These are phyloP conservation scores for Drosophila asahinai DNA, from an alignment of 1,140 invertebrate genomes.

Conservation along the genomic window DNA sequence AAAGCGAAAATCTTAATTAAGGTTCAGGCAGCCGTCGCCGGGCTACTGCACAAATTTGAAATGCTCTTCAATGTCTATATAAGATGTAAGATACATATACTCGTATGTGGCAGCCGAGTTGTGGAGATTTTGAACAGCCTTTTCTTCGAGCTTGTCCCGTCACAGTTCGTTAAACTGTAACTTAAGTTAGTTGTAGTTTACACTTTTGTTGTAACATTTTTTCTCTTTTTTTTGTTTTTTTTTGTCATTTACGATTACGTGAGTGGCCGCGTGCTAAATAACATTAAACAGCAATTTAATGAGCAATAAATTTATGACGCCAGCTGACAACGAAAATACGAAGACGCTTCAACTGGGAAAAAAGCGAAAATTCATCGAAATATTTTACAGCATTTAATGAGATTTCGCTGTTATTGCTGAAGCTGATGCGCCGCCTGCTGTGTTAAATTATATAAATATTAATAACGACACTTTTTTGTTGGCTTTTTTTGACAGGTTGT, in stretches of 20 bases:
- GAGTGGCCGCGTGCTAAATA: constrained; percentile 61
- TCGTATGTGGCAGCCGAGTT: constrained; percentile 25
- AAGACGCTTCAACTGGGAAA: not conserved
- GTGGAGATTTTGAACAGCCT: constrained; percentile 17
- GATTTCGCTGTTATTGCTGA: constrained; percentile 30
- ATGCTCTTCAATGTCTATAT: constrained; percentile 60
- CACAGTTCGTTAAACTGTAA: constrained; percentile 62
- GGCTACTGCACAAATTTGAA: constrained; percentile 57
- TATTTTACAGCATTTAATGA: constrained; percentile 53
- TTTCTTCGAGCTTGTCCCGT: constrained; percentile 29
- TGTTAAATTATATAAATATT: constrained; percentile 69
- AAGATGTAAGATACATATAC: constrained; percentile 34
- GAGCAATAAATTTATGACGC: constrained; percentile 66
- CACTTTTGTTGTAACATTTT: constrained; percentile 31
- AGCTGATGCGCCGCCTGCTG: constrained; percentile 14
- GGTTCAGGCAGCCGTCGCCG: constrained; percentile 11
- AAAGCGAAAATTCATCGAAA: constrained; percentile 52
- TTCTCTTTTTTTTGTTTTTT: constrained; percentile 10
- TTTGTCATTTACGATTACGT: constrained; percentile 74
- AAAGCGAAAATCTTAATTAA: constrained; percentile 63
- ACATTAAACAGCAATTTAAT: constrained; percentile 69
- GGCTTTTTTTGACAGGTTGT: constrained; percentile 55
- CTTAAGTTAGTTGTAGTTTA: constrained; percentile 44
- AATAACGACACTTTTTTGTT: constrained; percentile 48
- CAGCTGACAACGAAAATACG: constrained; percentile 17